These are phyloP conservation scores for Drosophila infuscata DNA, from an alignment of 2,888 invertebrate species.

Conservation along the genomic window DNA sequence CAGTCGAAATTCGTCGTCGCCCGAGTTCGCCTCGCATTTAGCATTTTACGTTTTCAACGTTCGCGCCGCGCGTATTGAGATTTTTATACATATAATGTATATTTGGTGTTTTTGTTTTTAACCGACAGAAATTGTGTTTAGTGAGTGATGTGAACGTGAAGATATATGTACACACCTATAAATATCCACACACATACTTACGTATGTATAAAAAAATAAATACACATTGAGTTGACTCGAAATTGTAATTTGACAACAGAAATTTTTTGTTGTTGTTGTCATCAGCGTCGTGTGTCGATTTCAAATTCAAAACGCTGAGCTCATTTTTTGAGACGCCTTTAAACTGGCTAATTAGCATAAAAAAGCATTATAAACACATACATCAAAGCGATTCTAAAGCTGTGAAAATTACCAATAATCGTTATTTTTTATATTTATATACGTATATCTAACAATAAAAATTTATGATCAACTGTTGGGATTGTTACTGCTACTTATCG, in stretches of 20 bases:
- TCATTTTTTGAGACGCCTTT: conserved; percentile 71
- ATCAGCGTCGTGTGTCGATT: conserved; percentile 51
- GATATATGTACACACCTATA: conserved; percentile 40
- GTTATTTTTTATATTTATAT: conserved; percentile 21
- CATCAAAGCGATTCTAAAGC: conserved; percentile 45
- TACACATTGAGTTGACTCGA: conserved; percentile 37
- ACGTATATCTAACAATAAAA: conserved; percentile 14
- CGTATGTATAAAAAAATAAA: conserved; percentile 46
- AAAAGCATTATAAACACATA: conserved; percentile 66
- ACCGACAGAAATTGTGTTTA: conserved; percentile 53
- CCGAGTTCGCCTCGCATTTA: conserved; percentile 70
- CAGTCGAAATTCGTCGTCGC: conserved; percentile 76
- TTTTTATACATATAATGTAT: conserved; percentile 27
- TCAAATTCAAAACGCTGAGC: conserved; percentile 74
- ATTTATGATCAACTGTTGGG: conserved; percentile 15
- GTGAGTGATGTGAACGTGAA: conserved; percentile 57
- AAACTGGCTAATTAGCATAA: conserved; percentile 72
- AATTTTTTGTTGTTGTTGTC: conserved; percentile 27
- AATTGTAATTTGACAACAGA: conserved; percentile 58
- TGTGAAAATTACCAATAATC: conserved; percentile 61
- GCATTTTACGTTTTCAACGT: conserved; percentile 54
- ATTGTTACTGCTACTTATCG: conserved; percentile 1
- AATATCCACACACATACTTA: conserved; percentile 17
- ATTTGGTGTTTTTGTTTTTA: conserved; percentile 34
- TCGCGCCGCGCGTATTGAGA: conserved; percentile 45